These are phyloP conservation scores for Catharus ustulatus DNA, from an alignment of 2,797 vertebrate genomes.

Conservation along the genomic window DNA sequence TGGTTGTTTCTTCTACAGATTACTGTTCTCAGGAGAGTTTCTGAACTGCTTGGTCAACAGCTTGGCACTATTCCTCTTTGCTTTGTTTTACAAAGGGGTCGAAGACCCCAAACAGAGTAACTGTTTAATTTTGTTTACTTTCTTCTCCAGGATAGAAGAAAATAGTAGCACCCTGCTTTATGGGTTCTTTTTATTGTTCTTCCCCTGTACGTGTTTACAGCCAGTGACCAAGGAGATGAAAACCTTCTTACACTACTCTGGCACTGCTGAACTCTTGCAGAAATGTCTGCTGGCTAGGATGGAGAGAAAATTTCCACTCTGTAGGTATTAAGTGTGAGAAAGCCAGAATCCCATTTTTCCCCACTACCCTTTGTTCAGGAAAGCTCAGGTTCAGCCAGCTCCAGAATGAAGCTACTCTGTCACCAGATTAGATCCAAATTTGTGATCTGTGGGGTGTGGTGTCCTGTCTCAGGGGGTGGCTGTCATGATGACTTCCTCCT, in stretches of 20 bases:
- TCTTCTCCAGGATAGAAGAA: neutral
- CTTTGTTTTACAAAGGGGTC: neutral
- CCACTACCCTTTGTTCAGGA: neutral
- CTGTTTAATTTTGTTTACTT: slow-evolving; percentile 10
- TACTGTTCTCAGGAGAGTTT: neutral
- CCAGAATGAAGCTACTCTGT: neutral
- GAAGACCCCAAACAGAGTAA: neutral
- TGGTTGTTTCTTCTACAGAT: neutral
- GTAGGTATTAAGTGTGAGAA: neutral
- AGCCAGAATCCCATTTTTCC: neutral
- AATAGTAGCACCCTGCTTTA: slow-evolving; percentile 27
- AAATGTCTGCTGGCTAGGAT: neutral
- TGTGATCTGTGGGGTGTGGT: neutral
- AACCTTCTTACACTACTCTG: neutral
- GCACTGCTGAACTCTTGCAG: neutral
- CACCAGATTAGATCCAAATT: neutral
- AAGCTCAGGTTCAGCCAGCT: neutral
- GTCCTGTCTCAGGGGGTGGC: neutral
- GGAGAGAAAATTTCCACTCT: neutral
- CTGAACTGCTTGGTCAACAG: neutral
- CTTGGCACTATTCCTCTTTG: neutral
- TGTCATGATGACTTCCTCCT: neutral
- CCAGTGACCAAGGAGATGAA: neutral
- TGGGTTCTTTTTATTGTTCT: neutral
- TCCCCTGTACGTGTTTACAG: neutral